Conservation (phyloP, 1,140 invertebrate genomes). For the Drosophila bocki region DNA sequence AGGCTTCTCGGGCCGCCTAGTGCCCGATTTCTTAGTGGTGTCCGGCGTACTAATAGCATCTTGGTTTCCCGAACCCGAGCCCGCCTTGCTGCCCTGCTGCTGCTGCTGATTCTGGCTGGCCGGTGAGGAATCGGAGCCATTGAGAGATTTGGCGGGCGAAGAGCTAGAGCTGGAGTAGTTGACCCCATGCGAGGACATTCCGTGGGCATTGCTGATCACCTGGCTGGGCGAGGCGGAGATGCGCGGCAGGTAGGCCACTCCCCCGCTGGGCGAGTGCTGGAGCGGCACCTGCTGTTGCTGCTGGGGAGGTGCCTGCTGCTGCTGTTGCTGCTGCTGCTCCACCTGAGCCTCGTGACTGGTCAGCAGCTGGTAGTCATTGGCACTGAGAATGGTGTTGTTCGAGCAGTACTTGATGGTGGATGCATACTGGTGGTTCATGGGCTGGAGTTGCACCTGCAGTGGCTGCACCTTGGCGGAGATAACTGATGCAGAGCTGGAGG, state of each 20-base stretch:
- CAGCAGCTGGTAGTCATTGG: constrained; percentile 63
- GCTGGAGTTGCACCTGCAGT: constrained; percentile 67
- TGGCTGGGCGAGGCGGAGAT: constrained; percentile 62
- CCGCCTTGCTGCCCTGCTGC: constrained; percentile 10
- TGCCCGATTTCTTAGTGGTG: constrained; percentile 86
- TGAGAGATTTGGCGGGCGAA: constrained; percentile 65
- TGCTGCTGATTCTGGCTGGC: constrained; percentile 24
- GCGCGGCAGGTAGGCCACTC: constrained; percentile 36
- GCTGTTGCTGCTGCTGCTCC: constrained; percentile 42
- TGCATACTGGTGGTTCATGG: constrained; percentile 74
- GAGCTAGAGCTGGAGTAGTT: constrained; percentile 71
- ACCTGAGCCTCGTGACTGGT: constrained; percentile 52
- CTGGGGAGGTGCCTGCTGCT: constrained; percentile 47
- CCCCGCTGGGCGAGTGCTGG: constrained; percentile 49
- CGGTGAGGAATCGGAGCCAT: constrained; percentile 50
- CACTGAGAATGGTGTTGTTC: constrained; percentile 74
- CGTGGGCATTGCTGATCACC: constrained; percentile 61
- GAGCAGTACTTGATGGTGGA: constrained; percentile 84
- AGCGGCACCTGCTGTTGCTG: constrained; percentile 46
- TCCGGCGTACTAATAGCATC: constrained; percentile 58
- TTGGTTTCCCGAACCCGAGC: constrained; percentile 30
- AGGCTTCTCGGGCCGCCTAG: constrained; percentile 95
- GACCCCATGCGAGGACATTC: constrained; percentile 33
- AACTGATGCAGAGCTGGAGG: constrained; percentile 10
- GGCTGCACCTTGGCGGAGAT: constrained; percentile 52